Evolutionary conservation across 23 tunicate species (phyloP).

Genomic region (Botrylloides violaceus): DNA sequence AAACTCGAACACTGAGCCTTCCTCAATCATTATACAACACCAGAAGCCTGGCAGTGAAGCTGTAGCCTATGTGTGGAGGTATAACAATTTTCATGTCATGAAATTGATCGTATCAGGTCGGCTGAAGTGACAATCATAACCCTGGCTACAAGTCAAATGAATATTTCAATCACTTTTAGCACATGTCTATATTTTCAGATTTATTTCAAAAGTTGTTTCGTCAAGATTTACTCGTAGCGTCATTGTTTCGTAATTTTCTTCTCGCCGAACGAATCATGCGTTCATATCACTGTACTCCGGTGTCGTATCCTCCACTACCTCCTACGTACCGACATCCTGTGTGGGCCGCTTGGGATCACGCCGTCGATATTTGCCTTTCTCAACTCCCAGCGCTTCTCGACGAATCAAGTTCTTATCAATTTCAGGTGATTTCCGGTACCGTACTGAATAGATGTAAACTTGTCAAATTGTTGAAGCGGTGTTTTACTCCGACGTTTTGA

Average conservation of each 20-base stretch:
- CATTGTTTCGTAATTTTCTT: slow-evolving; percentile 85
- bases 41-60: too few species aligned
- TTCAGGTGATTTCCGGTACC: slow-evolving; percentile 55
- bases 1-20: too few species aligned
- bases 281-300: slow-evolving; percentile 91
- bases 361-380: slow-evolving; percentile 74
- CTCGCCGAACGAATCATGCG: slow-evolving; percentile 95
- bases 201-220: slow-evolving; percentile 89
- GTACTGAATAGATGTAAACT: too few species aligned
- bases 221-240: slow-evolving; percentile 86
- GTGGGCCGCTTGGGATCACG: slow-evolving; percentile 97
- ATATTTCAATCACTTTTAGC: too few species aligned
- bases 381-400: slow-evolving; percentile 71
- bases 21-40: too few species aligned
- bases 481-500: too few species aligned
- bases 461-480: too few species aligned
- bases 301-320: slow-evolving; percentile 76
- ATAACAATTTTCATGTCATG: too few species aligned
- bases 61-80: too few species aligned
- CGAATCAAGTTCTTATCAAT: slow-evolving; percentile 42
- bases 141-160: too few species aligned
- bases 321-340: slow-evolving; percentile 89
- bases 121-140: too few species aligned
- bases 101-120: too few species aligned
- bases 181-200: slow-evolving; percentile 41